Evolutionary conservation across 2,113 vertebrate genomes (phyloP), one percentile per base, ranked within the genome.

Genomic region (Gymnarchus niloticus): DNA sequence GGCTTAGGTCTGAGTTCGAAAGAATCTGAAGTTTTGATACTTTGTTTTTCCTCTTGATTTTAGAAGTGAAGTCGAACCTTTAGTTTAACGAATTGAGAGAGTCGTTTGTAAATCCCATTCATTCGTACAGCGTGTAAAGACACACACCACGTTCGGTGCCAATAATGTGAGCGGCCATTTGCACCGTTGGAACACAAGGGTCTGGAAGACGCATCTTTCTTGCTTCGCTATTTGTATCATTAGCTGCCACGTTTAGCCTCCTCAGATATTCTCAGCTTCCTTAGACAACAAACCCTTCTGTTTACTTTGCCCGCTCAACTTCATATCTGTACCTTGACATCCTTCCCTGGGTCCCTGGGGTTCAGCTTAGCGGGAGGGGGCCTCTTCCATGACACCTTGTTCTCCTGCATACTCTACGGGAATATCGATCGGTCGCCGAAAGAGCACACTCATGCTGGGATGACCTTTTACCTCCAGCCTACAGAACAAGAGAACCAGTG

Each of bases 401-500:
- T 85, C 83, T 81, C 87, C 86, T 87, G 56, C 21, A 84, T 89
- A 56, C 88, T 65, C 88, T 80, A 89, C 81, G 87, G 86, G 89
- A 86, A 89, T 87, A 89, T 87, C 81, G 87, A 89, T 89, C 87
- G 89, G 87, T 87, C 87, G 83, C 85, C 86, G 77, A 89, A 23
- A 86, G 83, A 86, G 87, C 84, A 87, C 89, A 89, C 87, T 86
- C 88, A 80, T 85, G 85, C 87, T 85, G 89, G 46, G 82, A 85
- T 89, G 89, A 91, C 88, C 90, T 90, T 91, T 90, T 88, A 88
- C 88, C 88, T 89, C 90, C 83, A 56, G 88, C 87, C 88, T 87
- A 86, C 87, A 85, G 88, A 90, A 89, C 87, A 88, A 88, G 88
- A 87, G 77, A 65, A 84, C 51, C 56, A 85, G 49, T 87, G 88